Base-by-base conservation (phyloP, 2,888 invertebrate species). In the Drosophila vallismaia region DNA sequence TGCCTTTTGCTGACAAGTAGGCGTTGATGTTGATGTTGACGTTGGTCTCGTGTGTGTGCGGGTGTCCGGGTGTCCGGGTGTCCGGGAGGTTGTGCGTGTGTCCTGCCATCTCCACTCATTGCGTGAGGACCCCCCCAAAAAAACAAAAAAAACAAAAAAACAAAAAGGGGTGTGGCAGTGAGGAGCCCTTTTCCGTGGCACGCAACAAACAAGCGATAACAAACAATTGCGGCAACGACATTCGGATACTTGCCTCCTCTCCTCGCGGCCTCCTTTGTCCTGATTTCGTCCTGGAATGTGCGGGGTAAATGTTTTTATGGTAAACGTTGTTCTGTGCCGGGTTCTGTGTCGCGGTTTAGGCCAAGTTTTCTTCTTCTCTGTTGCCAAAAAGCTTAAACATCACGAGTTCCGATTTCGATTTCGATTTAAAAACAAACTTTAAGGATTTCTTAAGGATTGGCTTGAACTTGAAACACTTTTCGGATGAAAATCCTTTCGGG, bases 191-290 rank as follows among this genome's bases (percentile, higher is more conserved):
- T 38, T 38, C 24, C 44, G 45, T 36, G 52, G 40, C 80, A 86
- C 80, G 87, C 87, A 81, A 86, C 64, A 72, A 73, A 86, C 86
- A 86, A 77, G 75, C 75, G 84, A 76, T 76, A 80, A 79, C 71
- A 76, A 83, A 76, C 74, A 75, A 67, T 59, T 67, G 69, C 36
- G 66, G 66, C 57, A 49, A 64, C 64, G 59, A 52, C 64, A 64
- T 60, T 62, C 62, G 62, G 60, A 60, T 62, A 62, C 60, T 60
- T 42, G 12, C 8, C 26, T 10, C 14, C n/a, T 28, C 33, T 24
- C 48, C 24, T 10, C 26, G 12, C 29, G 29, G n/a, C n/a, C n/a
- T n/a, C n/a, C 26, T 46, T 28, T 12, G 31, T 46, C 49, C 14
- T 46, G 54, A 44, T 44, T 44, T 44, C 24, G 44, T 44, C 44